Conservation (phyloP, 2,888 invertebrate species). For the Agrotis clavis region DNA sequence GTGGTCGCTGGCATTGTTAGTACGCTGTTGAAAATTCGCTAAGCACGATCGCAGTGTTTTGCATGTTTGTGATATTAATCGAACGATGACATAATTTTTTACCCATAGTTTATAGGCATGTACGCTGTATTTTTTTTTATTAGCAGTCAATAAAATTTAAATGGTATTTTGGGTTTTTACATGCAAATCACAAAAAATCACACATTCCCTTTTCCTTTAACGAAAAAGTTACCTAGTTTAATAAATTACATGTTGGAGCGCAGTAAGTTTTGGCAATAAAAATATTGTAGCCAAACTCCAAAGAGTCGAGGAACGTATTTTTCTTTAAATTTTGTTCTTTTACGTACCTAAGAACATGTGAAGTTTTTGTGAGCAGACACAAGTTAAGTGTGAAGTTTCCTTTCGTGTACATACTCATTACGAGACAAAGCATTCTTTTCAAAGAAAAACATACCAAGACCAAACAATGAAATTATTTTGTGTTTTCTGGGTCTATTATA, state of each 20-base stretch:
- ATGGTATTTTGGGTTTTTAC: neutral
- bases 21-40: conserved; percentile 41
- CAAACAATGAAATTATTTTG: conserved; percentile 21
- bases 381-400: conserved; percentile 11
- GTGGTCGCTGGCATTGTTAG: conserved; percentile 12
- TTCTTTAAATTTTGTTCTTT: neutral
- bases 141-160: neutral
- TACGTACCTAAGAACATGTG: neutral
- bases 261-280: neutral
- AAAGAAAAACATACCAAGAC: conserved; percentile 11
- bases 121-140: conserved; percentile 24
- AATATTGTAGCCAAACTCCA: conserved; percentile 18
- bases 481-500: conserved; percentile 13
- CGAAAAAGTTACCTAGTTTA: conserved; percentile 19
- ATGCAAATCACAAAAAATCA: neutral
- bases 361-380: conserved; percentile 12
- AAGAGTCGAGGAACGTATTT: neutral
- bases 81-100: conserved; percentile 6
- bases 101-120: conserved; percentile 26
- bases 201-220: conserved; percentile 15
- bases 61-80: conserved; percentile 17
- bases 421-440: conserved; percentile 3
- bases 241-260: neutral
- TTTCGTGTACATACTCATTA: conserved; percentile 6
- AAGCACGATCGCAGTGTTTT: conserved; percentile 39